Percentiles rank a stretch among this genome's conserved stretches.
Evolutionary conservation across 2,797 vertebrate species (phyloP).

Genomic region (Allobates femoralis): DNA sequence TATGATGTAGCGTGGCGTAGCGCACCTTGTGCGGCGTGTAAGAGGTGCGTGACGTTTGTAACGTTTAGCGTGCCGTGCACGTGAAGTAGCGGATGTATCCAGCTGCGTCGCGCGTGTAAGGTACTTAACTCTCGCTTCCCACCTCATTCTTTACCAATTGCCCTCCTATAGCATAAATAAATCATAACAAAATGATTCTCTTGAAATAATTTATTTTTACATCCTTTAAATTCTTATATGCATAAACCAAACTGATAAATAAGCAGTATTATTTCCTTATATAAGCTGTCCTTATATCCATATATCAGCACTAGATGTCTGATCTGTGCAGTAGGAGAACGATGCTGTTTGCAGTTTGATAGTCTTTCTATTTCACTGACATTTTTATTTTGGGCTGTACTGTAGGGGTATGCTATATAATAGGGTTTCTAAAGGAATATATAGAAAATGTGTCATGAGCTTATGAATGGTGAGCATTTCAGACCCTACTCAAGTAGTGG

Average conservation of each 20-base stretch:
- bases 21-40: too few relatives aligned
- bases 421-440: background rate
- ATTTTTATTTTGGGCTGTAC: background rate
- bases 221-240: background rate
- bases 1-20: too few relatives aligned
- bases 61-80: too few relatives aligned
- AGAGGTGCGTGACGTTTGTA: too few relatives aligned
- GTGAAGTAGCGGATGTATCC: too few relatives aligned
- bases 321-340: background rate
- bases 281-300: background rate
- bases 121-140: too few relatives aligned
- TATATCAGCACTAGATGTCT: background rate
- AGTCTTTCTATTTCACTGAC: background rate
- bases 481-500: too few relatives aligned
- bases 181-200: background rate
- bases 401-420: background rate
- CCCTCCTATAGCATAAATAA: background rate
- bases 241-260: background rate
- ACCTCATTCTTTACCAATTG: background rate
- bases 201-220: background rate
- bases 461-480: too few relatives aligned
- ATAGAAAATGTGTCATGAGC: background rate
- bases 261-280: background rate
- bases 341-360: background rate
- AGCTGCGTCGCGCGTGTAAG: too few relatives aligned